These are phyloP conservation scores for Aotus griseimembra DNA, from an alignment of 2,797 vertebrate genomes.

Conservation along the genomic window DNA sequence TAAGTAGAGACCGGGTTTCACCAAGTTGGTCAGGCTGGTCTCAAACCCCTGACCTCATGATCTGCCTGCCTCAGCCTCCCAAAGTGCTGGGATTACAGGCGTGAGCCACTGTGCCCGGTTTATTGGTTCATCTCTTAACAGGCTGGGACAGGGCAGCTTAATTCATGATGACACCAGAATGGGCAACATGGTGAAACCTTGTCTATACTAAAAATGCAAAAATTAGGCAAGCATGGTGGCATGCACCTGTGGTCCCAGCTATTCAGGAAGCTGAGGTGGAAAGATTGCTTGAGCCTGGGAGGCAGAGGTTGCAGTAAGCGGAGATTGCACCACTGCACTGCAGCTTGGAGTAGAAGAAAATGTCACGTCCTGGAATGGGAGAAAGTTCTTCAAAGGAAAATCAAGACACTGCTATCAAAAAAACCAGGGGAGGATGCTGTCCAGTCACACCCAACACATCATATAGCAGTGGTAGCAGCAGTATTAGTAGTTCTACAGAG, in stretches of 20 bases:
- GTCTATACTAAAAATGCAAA: neutral
- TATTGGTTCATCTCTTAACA: neutral
- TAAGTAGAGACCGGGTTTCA: no score
- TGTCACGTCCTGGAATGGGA: neutral
- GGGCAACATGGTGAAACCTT: neutral
- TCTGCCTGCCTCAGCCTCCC: no score
- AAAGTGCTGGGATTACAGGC: no score
- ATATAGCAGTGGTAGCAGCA: neutral
- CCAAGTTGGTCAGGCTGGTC: no score
- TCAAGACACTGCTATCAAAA: neutral
- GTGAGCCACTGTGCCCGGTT: neutral
- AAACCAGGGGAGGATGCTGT: neutral
- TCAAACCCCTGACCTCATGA: no score
- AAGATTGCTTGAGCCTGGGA: neutral
- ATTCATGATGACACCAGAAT: neutral
- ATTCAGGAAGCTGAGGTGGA: neutral
- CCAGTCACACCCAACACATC: neutral
- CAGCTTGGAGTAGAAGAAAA: neutral
- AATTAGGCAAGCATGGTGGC: neutral
- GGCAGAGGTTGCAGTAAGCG: neutral
- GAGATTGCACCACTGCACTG: neutral
- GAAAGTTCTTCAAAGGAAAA: conserved; percentile 38
- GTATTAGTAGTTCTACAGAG: neutral
- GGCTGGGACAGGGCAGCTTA: neutral
- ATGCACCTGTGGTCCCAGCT: neutral